Conservation (phyloP, 2,113 vertebrate genomes). For the Rhynchomys soricoides region DNA sequence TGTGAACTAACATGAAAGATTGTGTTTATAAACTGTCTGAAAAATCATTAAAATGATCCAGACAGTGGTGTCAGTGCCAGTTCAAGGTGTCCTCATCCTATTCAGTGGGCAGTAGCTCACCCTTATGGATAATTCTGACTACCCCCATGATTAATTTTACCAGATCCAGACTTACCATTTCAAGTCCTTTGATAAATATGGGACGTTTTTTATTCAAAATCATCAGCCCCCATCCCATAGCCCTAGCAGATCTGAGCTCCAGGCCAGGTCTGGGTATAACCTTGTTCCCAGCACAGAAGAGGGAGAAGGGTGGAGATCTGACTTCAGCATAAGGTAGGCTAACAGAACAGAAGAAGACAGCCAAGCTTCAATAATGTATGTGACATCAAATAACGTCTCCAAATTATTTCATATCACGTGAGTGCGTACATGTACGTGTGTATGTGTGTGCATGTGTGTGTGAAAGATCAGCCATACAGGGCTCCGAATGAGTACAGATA, state of each 20-base stretch:
- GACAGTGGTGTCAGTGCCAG: neutral
- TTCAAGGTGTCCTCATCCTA: neutral
- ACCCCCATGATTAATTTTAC: neutral
- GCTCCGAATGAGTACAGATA: too few species aligned
- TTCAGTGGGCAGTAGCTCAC: too few species aligned
- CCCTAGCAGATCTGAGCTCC: neutral
- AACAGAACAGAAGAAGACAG: neutral
- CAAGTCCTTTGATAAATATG: neutral
- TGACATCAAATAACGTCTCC: neutral
- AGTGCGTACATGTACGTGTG: too few species aligned
- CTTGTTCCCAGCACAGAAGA: too few species aligned
- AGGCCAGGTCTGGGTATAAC: neutral
- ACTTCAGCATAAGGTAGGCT: neutral
- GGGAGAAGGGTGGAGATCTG: rapidly evolving
- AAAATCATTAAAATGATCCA: too few species aligned
- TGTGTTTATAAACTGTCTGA: neutral
- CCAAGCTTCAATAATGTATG: neutral
- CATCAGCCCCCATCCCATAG: neutral
- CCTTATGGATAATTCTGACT: neutral
- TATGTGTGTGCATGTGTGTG: rapidly evolving
- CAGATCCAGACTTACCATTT: neutral
- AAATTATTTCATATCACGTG: neutral
- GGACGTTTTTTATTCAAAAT: neutral
- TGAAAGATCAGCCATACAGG: rapidly evolving
- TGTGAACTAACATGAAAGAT: neutral